Conservation (phyloP, 2,797 vertebrate species). For the Gymnocypris eckloni region DNA sequence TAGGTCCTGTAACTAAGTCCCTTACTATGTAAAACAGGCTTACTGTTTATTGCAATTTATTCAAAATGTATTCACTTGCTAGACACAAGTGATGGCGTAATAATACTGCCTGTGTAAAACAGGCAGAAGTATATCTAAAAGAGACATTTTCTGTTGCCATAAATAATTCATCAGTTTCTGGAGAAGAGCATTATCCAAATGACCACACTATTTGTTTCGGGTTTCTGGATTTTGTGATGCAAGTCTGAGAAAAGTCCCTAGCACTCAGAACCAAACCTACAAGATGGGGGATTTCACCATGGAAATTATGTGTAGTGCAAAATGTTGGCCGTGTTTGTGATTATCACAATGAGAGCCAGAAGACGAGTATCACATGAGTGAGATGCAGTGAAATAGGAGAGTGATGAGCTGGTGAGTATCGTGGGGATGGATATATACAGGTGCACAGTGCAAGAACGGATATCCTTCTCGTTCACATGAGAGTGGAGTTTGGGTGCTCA, state of each 20-base stretch:
- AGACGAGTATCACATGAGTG: too few species aligned
- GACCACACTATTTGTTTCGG: not conserved
- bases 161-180: not conserved
- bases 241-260: not conserved
- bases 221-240: slow-evolving; percentile 10
- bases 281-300: slow-evolving; percentile 25
- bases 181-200: slow-evolving; percentile 6
- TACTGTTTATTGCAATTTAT: not conserved
- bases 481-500: too few species aligned
- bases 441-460: too few species aligned
- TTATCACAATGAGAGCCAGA: too few species aligned
- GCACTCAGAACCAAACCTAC: slow-evolving; percentile 13
- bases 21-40: not conserved
- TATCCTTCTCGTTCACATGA: too few species aligned
- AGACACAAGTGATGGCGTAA: not conserved
- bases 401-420: too few species aligned
- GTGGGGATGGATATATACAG: too few species aligned
- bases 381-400: too few species aligned
- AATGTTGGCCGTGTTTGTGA: not conserved
- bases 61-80: not conserved
- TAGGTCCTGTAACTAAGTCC: not conserved
- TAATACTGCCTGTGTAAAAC: not conserved
- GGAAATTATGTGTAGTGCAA: not conserved
- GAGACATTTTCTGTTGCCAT: not conserved
- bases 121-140: not conserved